phyloP scores from a whole-genome alignment of 2,888 invertebrate genomes.

The Laothoe populi region DNA sequence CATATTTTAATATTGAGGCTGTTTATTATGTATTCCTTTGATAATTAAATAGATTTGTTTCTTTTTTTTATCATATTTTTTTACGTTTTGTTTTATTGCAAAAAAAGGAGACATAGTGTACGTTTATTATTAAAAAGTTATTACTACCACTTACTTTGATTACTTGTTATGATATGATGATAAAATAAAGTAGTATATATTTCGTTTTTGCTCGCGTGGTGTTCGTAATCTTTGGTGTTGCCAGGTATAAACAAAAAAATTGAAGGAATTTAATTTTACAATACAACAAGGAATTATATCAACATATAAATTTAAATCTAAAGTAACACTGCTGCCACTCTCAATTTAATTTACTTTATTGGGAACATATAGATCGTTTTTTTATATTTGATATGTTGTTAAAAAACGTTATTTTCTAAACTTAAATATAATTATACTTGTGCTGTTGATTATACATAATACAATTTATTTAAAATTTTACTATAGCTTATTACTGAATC shows the following conservation, averaged over 20 bases:
- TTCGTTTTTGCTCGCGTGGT: constrained; percentile 2
- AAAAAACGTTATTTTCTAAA: too few relatives aligned
- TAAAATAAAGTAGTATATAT: not conserved
- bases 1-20: too few relatives aligned
- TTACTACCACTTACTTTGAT: not conserved
- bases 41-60: not conserved
- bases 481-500: too few relatives aligned
- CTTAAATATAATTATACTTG: too few relatives aligned
- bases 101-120: not conserved
- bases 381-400: too few relatives aligned
- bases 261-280: not conserved
- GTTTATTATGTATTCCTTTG: not conserved
- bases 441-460: too few relatives aligned
- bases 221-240: not conserved
- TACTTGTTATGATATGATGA: not conserved
- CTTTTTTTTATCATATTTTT: not conserved
- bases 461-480: too few relatives aligned
- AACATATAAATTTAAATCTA: too few relatives aligned
- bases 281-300: too few relatives aligned
- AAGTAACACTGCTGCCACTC: too few relatives aligned
- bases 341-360: too few relatives aligned
- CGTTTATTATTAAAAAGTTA: not conserved
- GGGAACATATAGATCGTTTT: too few relatives aligned
- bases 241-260: not conserved
- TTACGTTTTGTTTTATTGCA: not conserved